These are phyloP conservation scores for Clarias batrachus DNA, from an alignment of 2,113 vertebrate genomes.

Conservation along the genomic window DNA sequence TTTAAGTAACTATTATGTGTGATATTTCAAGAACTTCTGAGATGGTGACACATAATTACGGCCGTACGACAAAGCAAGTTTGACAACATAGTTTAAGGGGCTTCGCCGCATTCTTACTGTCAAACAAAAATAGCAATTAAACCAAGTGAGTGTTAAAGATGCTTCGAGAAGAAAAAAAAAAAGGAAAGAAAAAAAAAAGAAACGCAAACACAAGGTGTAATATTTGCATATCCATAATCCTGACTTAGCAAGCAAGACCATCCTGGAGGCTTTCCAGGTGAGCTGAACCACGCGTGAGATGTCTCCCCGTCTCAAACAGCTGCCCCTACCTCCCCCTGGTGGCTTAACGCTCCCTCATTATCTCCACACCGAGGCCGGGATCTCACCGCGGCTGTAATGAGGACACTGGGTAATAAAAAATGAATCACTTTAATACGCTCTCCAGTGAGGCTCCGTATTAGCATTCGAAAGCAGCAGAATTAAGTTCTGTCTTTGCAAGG, in stretches of 20 bases:
- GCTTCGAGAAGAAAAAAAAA: neutral
- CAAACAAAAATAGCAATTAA: slow-evolving; percentile 11
- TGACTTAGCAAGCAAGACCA: slow-evolving; percentile 2
- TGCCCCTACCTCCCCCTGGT: slow-evolving; percentile 70
- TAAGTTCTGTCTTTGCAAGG: slow-evolving; percentile 47
- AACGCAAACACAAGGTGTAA: neutral
- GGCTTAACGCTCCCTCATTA: slow-evolving; percentile 59
- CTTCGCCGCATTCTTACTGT: neutral
- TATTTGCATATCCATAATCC: slow-evolving; percentile 22
- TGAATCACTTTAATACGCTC: slow-evolving; percentile 53
- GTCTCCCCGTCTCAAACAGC: slow-evolving; percentile 48
- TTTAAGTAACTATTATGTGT: neutral
- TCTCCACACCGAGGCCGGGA: slow-evolving; percentile 36
- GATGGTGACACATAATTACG: neutral
- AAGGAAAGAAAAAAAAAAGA: neutral
- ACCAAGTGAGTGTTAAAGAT: neutral
- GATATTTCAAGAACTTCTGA: neutral
- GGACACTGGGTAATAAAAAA: slow-evolving; percentile 61
- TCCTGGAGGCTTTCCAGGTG: slow-evolving; percentile 45
- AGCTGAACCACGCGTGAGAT: slow-evolving; percentile 35
- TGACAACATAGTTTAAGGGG: slow-evolving; percentile 3
- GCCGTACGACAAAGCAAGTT: slow-evolving; percentile 1
- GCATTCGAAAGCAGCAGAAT: slow-evolving; percentile 64
- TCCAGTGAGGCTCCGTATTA: slow-evolving; percentile 53
- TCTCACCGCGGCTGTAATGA: slow-evolving; percentile 54